Percentiles rank a stretch among this genome's conserved stretches.
phyloP scores from a whole-genome alignment of 1,140 invertebrate genomes.

The Pemphigus obesinymphae region DNA sequence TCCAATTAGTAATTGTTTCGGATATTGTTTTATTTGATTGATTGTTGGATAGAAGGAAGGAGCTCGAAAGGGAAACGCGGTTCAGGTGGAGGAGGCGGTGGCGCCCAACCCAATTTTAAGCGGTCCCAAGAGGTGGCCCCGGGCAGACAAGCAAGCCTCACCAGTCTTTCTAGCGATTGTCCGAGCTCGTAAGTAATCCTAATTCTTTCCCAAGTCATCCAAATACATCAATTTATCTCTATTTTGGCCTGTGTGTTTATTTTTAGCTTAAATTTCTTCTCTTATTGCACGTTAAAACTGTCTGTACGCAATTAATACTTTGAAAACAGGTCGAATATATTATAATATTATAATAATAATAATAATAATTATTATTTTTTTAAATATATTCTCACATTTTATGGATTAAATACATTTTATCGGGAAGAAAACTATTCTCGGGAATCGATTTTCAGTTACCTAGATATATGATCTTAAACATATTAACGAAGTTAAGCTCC shows the following conservation, averaged over 20 bases:
- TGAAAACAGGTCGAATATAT: not conserved
- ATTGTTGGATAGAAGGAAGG: conserved; percentile 41
- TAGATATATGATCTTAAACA: no score
- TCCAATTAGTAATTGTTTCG: conserved; percentile 7
- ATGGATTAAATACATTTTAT: no score
- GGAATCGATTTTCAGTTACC: no score
- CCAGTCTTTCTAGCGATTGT: conserved; percentile 39
- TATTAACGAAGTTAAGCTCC: not conserved
- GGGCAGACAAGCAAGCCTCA: conserved; percentile 40
- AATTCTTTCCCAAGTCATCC: conserved; percentile 30
- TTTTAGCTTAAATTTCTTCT: conserved; percentile 39
- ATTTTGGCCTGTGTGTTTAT: conserved; percentile 41
- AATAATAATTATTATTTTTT: no score
- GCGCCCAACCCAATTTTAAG: conserved; percentile 41
- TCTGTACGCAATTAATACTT: conserved; percentile 17
- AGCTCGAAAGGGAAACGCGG: conserved; percentile 41
- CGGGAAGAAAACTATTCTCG: no score
- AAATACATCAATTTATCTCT: conserved; percentile 42
- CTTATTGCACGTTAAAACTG: conserved; percentile 36
- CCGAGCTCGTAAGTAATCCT: conserved; percentile 38
- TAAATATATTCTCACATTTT: not conserved
- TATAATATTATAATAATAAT: not conserved
- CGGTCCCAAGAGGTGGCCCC: conserved; percentile 40
- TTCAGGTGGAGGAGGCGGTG: conserved; percentile 40
- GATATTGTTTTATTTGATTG: conserved; percentile 41